Percentiles rank a stretch among this genome's conserved stretches.
phyloP scores from a whole-genome alignment of 2,888 invertebrate species.

The Metalampra italica region DNA sequence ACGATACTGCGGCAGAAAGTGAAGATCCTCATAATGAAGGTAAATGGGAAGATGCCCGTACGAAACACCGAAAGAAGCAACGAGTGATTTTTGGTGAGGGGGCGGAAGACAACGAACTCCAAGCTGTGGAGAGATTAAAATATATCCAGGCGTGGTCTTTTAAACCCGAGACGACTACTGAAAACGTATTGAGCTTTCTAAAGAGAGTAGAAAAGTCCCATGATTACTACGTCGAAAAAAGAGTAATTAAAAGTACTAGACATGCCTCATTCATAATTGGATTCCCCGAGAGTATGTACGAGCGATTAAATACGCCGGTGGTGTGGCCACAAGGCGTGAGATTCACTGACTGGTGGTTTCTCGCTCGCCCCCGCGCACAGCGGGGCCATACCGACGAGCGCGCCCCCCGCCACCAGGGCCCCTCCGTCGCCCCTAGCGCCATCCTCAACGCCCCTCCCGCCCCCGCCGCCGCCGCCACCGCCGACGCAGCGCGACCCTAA shows the following conservation, averaged over 20 bases:
- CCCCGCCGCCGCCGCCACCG: too few species aligned
- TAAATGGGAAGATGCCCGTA: background rate
- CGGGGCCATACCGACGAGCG: background rate
- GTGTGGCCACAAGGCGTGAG: background rate
- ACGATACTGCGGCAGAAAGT: too few species aligned
- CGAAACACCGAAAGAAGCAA: background rate
- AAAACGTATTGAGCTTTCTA: background rate
- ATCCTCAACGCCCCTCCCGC: too few species aligned
- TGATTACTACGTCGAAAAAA: background rate
- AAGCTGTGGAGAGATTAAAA: background rate
- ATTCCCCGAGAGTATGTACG: background rate
- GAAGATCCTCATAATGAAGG: too few species aligned
- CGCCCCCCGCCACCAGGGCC: too few species aligned
- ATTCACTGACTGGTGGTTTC: slow-evolving; percentile 2
- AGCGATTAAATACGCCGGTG: background rate
- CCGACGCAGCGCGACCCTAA: too few species aligned
- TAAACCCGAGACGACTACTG: background rate
- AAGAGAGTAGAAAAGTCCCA: background rate
- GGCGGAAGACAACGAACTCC: background rate
- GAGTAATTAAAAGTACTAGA: background rate
- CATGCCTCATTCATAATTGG: background rate
- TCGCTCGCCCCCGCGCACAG: background rate
- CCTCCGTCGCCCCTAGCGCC: too few species aligned
- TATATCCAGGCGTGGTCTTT: background rate
- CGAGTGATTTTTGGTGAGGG: background rate